These are phyloP conservation scores for Sturnus vulgaris DNA, from an alignment of 2,113 vertebrate species.

Conservation along the genomic window DNA sequence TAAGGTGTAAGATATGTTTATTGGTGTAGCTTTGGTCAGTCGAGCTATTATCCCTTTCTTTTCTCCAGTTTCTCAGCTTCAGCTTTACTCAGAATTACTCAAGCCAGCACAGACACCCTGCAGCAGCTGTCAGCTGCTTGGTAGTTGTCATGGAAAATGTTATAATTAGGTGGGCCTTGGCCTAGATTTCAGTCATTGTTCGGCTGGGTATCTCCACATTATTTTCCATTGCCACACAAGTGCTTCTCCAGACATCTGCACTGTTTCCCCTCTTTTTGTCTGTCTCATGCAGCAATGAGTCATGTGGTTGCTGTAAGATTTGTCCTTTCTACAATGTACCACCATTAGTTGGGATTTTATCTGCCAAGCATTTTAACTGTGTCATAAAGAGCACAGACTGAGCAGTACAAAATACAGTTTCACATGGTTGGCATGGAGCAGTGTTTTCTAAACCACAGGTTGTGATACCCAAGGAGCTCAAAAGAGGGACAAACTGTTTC, in stretches of 20 bases:
- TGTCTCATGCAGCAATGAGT: neutral
- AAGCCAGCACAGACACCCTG: neutral
- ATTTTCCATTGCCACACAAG: neutral
- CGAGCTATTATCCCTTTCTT: neutral
- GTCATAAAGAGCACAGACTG: neutral
- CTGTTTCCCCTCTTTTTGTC: neutral
- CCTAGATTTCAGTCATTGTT: slow-evolving; percentile 8
- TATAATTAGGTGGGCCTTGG: slow-evolving; percentile 7
- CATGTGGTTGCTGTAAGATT: neutral
- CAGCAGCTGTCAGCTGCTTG: slow-evolving; percentile 34
- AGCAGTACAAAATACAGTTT: neutral
- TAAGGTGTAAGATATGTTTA: neutral
- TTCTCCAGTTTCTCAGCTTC: neutral
- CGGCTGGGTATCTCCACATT: neutral
- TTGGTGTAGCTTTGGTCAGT: neutral
- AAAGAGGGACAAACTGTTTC: neutral
- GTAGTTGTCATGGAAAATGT: slow-evolving; percentile 15
- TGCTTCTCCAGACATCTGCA: neutral
- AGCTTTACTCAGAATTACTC: neutral
- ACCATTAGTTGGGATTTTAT: neutral
- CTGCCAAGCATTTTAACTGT: neutral
- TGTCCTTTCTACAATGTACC: neutral
- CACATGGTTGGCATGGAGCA: neutral
- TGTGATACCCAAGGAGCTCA: neutral
- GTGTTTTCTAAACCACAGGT: neutral